Evolutionary conservation across 2,113 vertebrate species (phyloP), one percentile per base, ranked within the genome.

Genomic region (Labeo catla): DNA sequence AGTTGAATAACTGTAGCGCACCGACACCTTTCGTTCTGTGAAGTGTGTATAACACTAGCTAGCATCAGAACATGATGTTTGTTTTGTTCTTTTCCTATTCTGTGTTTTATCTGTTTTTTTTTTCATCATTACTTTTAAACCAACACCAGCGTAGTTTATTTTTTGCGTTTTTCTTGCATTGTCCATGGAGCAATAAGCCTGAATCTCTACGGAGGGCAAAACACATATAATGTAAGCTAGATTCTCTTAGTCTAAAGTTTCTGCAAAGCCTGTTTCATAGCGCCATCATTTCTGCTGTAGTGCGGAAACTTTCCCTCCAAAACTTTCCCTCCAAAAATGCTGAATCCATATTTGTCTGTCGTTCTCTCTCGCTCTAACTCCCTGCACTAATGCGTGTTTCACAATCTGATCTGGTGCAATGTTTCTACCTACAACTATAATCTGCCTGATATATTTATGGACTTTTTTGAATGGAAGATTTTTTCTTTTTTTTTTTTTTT

Each of bases 331-430:
- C 34, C 12, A 34, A 28, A n/a, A 76, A 43, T 39, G 61, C 66
- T 36, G n/a, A 77, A 23, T 83, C 19, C 28, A 39, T 65, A 8
- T 49, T 6, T n/a, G 15, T 82, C 82, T 84, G 8, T 61, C 19
- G 45, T 6, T 61, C 15, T 66, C 19, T 78, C 23, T 28, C 45
- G 6, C 73, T 65, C 86, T 76, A 39, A 61, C 84, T 57, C 88
- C 73, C 89, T 94, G 93, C 93, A 95, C 94, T 92, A 92, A 93
- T 84, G 90, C 92, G 92, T 92, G 83, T 93, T 85, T 92, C 90
- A 94, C 94, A 95, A 95, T 94, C 93, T 90, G 89, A 89, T 87
- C 91, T 47, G 87, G 91, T 92, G 89, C 88, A 88, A 91, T 86
- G 80, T 91, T 88, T 92, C 86, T 88, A 88, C 88, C 76, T 87